Evolutionary conservation across 1,140 invertebrate species (phyloP).

Genomic region (Trichoplusia ni): DNA sequence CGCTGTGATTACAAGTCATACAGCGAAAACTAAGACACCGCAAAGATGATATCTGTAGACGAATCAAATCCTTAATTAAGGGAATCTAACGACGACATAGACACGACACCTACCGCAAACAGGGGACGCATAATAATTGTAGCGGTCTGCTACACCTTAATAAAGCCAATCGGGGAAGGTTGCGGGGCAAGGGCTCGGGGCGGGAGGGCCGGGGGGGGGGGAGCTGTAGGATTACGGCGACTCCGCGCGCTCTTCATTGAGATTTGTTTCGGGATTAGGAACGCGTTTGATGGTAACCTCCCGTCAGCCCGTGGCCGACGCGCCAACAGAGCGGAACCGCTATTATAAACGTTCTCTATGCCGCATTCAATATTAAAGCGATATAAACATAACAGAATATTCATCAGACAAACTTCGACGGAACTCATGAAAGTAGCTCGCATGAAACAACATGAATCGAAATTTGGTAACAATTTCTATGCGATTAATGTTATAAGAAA

Average conservation of each 20-base stretch:
- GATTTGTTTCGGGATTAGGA: slow-evolving; percentile 79
- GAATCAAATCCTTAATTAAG: slow-evolving; percentile 78
- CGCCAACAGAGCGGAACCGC: slow-evolving; percentile 25
- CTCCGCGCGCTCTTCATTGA: slow-evolving; percentile 76
- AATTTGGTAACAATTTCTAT: slow-evolving; percentile 67
- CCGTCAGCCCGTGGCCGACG: slow-evolving; percentile 35
- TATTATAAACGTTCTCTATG: slow-evolving; percentile 34
- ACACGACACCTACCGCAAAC: slow-evolving; percentile 76
- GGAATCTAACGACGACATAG: slow-evolving; percentile 68
- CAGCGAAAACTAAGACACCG: slow-evolving; percentile 27
- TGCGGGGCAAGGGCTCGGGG: slow-evolving; percentile 36
- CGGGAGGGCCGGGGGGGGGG: slow-evolving; percentile 25
- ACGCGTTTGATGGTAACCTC: slow-evolving; percentile 66
- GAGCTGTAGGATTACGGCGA: slow-evolving; percentile 65
- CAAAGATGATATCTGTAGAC: slow-evolving; percentile 55
- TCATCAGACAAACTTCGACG: slow-evolving; percentile 54
- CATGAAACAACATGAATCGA: slow-evolving; percentile 63
- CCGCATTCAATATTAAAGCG: slow-evolving; percentile 34
- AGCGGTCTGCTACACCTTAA: slow-evolving; percentile 80
- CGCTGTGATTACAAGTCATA: neutral
- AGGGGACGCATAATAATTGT: slow-evolving; percentile 80
- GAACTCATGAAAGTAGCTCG: slow-evolving; percentile 61
- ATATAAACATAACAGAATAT: slow-evolving; percentile 43
- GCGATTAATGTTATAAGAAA: slow-evolving; percentile 67
- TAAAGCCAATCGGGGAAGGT: slow-evolving; percentile 75